A percentile compares a stretch with the other conserved stretches of the same genome.
These are phyloP conservation scores for Urocitellus parryii DNA, from an alignment of 2,113 vertebrate species.

Conservation along the genomic window DNA sequence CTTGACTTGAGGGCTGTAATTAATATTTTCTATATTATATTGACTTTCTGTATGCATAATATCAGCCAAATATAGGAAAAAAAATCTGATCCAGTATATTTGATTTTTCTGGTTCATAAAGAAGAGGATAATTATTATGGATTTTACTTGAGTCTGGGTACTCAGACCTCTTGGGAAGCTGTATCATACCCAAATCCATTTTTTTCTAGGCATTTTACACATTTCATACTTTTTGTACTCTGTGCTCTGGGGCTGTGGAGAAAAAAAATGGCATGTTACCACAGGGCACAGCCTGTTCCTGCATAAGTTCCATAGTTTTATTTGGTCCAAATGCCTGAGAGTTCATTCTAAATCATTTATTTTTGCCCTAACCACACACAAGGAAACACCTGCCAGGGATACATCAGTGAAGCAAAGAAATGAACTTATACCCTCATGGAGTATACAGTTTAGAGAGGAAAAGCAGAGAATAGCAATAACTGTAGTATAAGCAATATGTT, in stretches of 20 bases:
- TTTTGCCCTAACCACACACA: neutral
- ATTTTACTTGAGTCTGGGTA: neutral
- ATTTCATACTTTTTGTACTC: neutral
- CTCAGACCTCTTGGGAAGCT: neutral
- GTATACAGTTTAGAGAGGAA: neutral
- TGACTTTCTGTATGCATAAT: neutral
- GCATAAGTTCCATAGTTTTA: neutral
- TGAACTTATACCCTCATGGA: neutral
- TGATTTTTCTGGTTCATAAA: neutral
- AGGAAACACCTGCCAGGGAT: neutral
- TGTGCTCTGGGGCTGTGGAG: neutral
- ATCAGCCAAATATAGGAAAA: conserved; percentile 8
- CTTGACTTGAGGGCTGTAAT: neutral
- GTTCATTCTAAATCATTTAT: neutral
- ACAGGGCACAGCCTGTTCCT: neutral
- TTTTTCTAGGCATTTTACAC: neutral
- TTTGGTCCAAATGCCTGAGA: neutral
- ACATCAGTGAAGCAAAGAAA: neutral
- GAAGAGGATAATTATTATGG: neutral
- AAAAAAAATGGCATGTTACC: neutral
- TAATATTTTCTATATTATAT: conserved; percentile 6
- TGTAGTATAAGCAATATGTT: conserved; percentile 8
- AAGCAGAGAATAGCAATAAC: neutral
- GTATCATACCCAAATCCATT: neutral
- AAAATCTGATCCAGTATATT: neutral